phyloP scores from a whole-genome alignment of 1,140 invertebrate species.

The Elysia chlorotica region DNA sequence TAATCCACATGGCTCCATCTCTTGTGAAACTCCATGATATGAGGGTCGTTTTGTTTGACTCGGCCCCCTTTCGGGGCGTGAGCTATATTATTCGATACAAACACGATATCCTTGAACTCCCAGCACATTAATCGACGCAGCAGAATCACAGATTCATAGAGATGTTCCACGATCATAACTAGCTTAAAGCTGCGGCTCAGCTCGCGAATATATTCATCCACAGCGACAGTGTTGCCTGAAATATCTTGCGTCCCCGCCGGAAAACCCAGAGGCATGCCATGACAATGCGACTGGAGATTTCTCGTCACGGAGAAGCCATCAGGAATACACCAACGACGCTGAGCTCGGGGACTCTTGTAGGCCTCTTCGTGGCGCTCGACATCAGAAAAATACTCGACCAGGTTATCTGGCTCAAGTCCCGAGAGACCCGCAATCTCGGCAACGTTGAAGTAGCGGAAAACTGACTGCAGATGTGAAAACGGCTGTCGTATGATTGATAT shows the following conservation, averaged over 20 bases:
- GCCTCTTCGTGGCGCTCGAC: slow-evolving; percentile 44
- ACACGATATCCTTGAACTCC: slow-evolving; percentile 54
- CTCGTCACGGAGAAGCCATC: slow-evolving; percentile 51
- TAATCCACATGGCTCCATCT: slow-evolving; percentile 48
- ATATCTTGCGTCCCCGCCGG: slow-evolving; percentile 38
- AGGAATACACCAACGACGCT: slow-evolving; percentile 46
- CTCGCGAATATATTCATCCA: slow-evolving; percentile 36
- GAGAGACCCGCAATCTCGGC: slow-evolving; percentile 23
- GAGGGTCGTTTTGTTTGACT: too few relatives aligned
- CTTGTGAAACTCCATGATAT: slow-evolving; percentile 25
- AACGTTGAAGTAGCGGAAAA: slow-evolving; percentile 47
- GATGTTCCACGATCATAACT: slow-evolving; percentile 67
- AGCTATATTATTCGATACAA: slow-evolving; percentile 34
- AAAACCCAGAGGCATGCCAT: slow-evolving; percentile 53
- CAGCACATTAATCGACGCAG: slow-evolving; percentile 66
- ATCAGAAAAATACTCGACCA: slow-evolving; percentile 45
- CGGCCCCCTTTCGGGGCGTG: neutral
- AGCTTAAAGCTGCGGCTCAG: slow-evolving; percentile 60
- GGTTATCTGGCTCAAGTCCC: neutral
- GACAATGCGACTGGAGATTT: slow-evolving; percentile 51
- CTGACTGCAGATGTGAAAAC: slow-evolving; percentile 43
- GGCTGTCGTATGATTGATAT: slow-evolving; percentile 55
- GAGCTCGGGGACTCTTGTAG: slow-evolving; percentile 36
- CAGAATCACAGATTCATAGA: slow-evolving; percentile 67
- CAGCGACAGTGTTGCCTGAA: slow-evolving; percentile 19